Evolutionary conservation across 2,797 vertebrate genomes (phyloP), one percentile per base, ranked within the genome.

Genomic region (Intellagama lesueurii): DNA sequence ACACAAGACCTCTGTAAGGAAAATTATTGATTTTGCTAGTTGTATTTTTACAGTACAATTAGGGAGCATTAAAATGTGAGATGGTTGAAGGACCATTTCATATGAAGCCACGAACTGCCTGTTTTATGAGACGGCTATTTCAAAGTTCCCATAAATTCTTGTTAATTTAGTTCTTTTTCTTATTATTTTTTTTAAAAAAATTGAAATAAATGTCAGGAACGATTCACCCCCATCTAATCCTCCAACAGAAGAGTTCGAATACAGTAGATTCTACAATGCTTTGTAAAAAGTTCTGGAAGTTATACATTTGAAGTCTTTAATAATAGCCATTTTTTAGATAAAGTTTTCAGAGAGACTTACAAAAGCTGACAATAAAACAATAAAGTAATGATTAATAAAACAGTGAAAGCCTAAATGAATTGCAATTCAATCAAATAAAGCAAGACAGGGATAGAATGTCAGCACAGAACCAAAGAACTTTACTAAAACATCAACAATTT

Each of bases 121-220:
- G 77, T 92, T 86, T 87, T 91, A 88, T 16, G 52, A 85, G 79
- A 92, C 0, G 83, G 68, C 32, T 72, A 22, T 88, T 92, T 93
- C 52, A 90, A 92, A 92, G 84, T 56, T 30, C 0, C 28, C 0
- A 11, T 44, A 0, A 64, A 88, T 90, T 92, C 52, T 92, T 93
- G 80, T 28, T 83, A 73, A 87, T 81, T 64, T 70, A 52, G n/a
- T 12, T 60, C 30, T 78, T 56, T 52, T 35, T 8, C 44, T 52
- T 14, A 44, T 49, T 14, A 44, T 49, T 60, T 70, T 12, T 11
- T 56, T 40, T 30, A 4, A 52, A 72, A 75, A 16, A 72, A 52
- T 56, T 66, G 0, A 35, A 89, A 83, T 19, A 0, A 91, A 94
- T 81, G 69, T 81, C 79, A 64, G 92, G 76, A 16, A 44, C 22